These are phyloP conservation scores for Callorhinus ursinus DNA, from an alignment of 2,113 vertebrate genomes.

Conservation along the genomic window DNA sequence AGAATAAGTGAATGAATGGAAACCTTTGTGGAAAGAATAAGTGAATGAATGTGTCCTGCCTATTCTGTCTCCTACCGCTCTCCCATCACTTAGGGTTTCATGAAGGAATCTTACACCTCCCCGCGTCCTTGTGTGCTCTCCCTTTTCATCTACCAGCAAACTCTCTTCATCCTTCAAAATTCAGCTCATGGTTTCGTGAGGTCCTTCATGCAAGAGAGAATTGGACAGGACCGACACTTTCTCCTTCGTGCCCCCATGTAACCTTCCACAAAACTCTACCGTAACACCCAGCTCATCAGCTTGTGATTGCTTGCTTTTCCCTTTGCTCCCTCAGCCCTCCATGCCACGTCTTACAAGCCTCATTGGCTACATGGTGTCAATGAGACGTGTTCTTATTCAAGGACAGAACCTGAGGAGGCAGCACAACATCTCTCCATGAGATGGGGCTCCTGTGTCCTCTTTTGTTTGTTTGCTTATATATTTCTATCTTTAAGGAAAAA, in stretches of 20 bases:
- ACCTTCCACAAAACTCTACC: neutral
- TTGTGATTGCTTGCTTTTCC: neutral
- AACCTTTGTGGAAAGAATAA: neutral
- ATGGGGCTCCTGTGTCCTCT: neutral
- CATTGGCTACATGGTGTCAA: neutral
- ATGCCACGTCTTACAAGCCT: neutral
- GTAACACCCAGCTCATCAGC: neutral
- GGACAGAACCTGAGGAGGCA: neutral
- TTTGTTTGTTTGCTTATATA: neutral
- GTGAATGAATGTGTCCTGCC: neutral
- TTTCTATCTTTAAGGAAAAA: slow-evolving; percentile 34
- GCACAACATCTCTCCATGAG: neutral
- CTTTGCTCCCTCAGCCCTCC: neutral
- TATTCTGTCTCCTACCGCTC: fast-evolving
- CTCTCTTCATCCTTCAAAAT: neutral
- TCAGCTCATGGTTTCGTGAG: neutral
- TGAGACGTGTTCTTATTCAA: neutral
- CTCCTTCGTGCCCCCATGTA: neutral
- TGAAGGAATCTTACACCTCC: neutral
- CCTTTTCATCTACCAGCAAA: neutral
- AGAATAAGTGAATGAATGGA: neutral
- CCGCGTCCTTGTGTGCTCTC: neutral
- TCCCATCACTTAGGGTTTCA: neutral
- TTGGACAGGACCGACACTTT: neutral
- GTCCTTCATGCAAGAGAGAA: neutral